Evolutionary conservation across 2,113 vertebrate species (phyloP).

Genomic region (Aleadryas rufinucha): DNA sequence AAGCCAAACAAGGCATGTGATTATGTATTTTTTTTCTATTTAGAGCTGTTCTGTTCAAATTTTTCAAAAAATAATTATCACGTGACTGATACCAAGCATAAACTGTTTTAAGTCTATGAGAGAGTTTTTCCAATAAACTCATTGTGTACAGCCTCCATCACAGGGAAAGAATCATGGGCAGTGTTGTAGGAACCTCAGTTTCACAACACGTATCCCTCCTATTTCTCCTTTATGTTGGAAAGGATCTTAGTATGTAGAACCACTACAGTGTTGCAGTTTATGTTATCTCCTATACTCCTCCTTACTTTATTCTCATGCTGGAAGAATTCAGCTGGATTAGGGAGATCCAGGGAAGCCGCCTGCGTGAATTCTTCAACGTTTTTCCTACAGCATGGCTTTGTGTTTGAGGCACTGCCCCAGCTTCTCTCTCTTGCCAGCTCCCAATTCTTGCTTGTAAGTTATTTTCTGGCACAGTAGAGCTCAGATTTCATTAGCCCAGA

Average conservation of each 20-base stretch:
- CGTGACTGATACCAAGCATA: background rate
- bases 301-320: background rate
- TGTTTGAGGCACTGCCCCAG: background rate
- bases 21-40: background rate
- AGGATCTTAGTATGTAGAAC: background rate
- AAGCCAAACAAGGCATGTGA: background rate
- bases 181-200: background rate
- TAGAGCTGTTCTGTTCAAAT: background rate
- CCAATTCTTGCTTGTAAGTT: background rate
- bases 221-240: background rate
- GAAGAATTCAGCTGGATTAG: background rate
- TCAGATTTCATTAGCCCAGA: background rate
- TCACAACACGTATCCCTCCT: rapidly evolving
- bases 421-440: background rate
- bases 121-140: background rate
- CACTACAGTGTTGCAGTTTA: background rate
- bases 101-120: background rate
- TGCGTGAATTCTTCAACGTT: background rate
- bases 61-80: background rate
- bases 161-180: background rate
- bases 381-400: background rate
- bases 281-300: background rate
- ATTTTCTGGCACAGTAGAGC: background rate
- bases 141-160: background rate
- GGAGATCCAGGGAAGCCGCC: background rate